A percentile compares a stretch with the other conserved stretches of the same genome.
Conservation (phyloP, 2,888 invertebrate species). For the Sabatieria punctata region DNA sequence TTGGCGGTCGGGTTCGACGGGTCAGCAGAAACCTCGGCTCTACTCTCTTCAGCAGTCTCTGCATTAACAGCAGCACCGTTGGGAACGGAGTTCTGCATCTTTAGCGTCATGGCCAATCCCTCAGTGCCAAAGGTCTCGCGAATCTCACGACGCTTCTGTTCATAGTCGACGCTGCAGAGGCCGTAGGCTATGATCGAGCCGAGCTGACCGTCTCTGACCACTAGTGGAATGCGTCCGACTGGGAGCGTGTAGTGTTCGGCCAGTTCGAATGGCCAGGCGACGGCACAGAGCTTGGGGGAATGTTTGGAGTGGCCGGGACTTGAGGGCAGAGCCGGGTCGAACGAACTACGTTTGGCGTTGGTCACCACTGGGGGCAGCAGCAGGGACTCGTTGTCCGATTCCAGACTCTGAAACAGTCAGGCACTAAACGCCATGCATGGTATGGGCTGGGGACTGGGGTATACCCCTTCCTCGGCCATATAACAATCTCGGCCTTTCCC, state of each 20-base stretch:
- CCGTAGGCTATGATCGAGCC: conserved; percentile 71
- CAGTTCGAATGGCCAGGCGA: conserved; percentile 32
- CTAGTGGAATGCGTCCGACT: conserved; percentile 18
- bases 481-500: too few relatives aligned
- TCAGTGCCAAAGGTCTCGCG: too few relatives aligned
- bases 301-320: too few relatives aligned
- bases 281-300: too few relatives aligned
- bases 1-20: conserved; percentile 3
- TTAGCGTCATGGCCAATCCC: background rate
- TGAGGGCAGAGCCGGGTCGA: too few relatives aligned
- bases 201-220: conserved; percentile 59
- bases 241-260: conserved; percentile 55
- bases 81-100: background rate
- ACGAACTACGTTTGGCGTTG: too few relatives aligned
- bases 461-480: too few relatives aligned
- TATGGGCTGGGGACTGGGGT: too few relatives aligned
- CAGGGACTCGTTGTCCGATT: too few relatives aligned
- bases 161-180: conserved; percentile 54
- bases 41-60: conserved; percentile 5
- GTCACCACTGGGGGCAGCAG: too few relatives aligned
- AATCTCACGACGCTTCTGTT: conserved; percentile 27
- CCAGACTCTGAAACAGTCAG: too few relatives aligned
- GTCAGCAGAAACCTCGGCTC: background rate
- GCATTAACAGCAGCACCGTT: background rate
- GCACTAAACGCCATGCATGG: too few relatives aligned